These are phyloP conservation scores for Origma solitaria DNA, from an alignment of 2,113 vertebrate genomes.

Conservation along the genomic window DNA sequence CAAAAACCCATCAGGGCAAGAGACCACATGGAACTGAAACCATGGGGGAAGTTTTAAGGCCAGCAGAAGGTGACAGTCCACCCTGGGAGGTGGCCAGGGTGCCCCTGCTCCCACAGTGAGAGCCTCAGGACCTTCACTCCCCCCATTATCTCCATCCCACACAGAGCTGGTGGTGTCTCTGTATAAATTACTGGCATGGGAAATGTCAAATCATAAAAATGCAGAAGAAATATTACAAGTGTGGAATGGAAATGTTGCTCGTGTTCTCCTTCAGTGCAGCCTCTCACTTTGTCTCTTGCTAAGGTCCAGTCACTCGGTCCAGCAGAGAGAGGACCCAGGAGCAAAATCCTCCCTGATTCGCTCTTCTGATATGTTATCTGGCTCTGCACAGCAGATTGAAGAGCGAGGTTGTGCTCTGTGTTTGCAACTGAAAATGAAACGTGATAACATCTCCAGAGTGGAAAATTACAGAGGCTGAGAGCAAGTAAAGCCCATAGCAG, in stretches of 20 bases:
- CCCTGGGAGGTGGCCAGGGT: neutral
- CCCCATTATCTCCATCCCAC: neutral
- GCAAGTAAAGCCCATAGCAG: neutral
- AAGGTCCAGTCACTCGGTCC: neutral
- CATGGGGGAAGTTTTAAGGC: neutral
- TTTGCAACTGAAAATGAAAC: conserved; percentile 42
- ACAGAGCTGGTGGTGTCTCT: neutral
- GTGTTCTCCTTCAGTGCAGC: neutral
- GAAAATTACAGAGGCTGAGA: conserved; percentile 51
- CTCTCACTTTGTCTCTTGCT: neutral
- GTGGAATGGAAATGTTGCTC: neutral
- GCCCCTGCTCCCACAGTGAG: neutral
- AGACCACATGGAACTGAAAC: accelerated
- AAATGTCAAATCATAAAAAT: neutral
- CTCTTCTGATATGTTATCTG: neutral
- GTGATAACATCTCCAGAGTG: conserved; percentile 36
- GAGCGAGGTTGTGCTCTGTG: neutral
- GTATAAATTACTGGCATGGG: neutral
- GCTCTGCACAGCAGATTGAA: neutral
- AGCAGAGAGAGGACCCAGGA: neutral
- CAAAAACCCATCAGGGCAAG: neutral
- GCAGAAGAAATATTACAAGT: neutral
- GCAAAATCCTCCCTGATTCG: neutral
- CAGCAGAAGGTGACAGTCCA: neutral
- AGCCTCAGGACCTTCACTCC: neutral